Percentiles rank a stretch among this genome's conserved stretches.
These are phyloP conservation scores for Diploptera punctata DNA, from an alignment of 2,888 invertebrate species.

Conservation along the genomic window DNA sequence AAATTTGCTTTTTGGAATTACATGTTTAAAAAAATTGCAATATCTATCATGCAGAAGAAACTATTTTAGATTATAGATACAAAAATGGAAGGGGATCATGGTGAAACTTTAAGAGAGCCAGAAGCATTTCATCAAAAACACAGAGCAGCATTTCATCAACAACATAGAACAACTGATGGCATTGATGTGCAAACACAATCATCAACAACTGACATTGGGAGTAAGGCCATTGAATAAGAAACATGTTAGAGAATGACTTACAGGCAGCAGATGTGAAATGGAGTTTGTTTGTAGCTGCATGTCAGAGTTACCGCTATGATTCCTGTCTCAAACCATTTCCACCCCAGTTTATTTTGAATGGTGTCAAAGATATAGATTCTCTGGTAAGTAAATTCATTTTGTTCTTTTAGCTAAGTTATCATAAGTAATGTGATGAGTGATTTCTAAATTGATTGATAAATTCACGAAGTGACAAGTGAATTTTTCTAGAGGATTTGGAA, in stretches of 20 bases:
- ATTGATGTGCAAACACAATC: slow-evolving; percentile 1
- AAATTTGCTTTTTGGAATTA: no score
- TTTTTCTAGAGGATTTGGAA: no score
- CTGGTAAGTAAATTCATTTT: slow-evolving; percentile 63
- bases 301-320: slow-evolving; percentile 77
- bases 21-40: no score
- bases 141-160: background rate
- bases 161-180: slow-evolving; percentile 13
- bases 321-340: slow-evolving; percentile 80
- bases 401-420: no score
- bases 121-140: no score
- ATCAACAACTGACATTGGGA: background rate
- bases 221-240: slow-evolving; percentile 38
- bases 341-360: slow-evolving; percentile 67
- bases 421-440: no score
- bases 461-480: no score
- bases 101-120: no score
- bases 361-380: slow-evolving; percentile 68
- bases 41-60: no score
- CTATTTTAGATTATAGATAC: no score
- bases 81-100: background rate
- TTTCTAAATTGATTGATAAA: no score
- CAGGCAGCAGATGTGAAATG: slow-evolving; percentile 70
- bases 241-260: slow-evolving; percentile 34
- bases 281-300: slow-evolving; percentile 79